Evolutionary conservation across 2,113 vertebrate genomes (phyloP).

Genomic region (Henicopernis longicauda): DNA sequence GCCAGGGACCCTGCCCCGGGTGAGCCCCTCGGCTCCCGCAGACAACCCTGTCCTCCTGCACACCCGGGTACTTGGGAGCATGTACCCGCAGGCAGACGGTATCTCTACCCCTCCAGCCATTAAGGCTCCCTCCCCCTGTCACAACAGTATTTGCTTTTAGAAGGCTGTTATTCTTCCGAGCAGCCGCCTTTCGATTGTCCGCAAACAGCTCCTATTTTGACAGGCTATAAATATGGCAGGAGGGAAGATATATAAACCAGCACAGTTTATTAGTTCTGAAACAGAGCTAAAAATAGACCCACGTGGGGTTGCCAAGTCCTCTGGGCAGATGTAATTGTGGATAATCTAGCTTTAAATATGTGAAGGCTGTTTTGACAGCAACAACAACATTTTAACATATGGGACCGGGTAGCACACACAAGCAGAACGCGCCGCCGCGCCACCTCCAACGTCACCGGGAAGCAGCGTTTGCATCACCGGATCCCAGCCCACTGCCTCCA

Average conservation of each 20-base stretch:
- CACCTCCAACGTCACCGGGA: not conserved
- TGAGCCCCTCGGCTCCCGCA: not conserved
- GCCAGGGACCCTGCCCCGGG: rapidly evolving
- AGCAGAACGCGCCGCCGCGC: not conserved
- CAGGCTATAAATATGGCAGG: not conserved
- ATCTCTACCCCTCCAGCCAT: not conserved
- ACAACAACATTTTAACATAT: not conserved
- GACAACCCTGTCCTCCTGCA: not conserved
- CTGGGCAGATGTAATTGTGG: constrained; percentile 59
- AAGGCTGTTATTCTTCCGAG: not conserved
- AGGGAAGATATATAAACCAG: not conserved
- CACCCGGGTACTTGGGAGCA: rapidly evolving
- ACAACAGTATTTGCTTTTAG: not conserved
- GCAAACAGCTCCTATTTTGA: not conserved
- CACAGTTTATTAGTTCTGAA: not conserved
- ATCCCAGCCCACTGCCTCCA: not conserved
- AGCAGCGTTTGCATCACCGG: rapidly evolving
- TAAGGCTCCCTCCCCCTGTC: not conserved
- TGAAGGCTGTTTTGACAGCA: not conserved
- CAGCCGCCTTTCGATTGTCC: not conserved
- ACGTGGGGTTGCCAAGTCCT: not conserved
- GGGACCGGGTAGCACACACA: not conserved
- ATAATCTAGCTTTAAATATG: constrained; percentile 44
- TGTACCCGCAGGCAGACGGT: not conserved
- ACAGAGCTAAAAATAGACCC: constrained; percentile 39